These are phyloP conservation scores for Diploptera punctata DNA, from an alignment of 2,888 invertebrate genomes.

Conservation along the genomic window DNA sequence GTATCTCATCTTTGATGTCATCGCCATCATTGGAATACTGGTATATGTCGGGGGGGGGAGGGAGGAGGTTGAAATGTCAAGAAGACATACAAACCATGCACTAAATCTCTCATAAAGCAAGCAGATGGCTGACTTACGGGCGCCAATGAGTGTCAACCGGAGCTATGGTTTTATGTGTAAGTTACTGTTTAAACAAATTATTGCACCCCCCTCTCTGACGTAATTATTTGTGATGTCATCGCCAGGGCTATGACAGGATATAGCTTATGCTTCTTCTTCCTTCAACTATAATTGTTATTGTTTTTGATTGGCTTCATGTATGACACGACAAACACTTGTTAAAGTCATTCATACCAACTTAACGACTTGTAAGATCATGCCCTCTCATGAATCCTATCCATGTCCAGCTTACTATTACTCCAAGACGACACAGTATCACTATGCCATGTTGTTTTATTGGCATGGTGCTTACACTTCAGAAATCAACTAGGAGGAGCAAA, in stretches of 20 bases:
- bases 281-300: constrained; percentile 1
- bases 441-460: no score
- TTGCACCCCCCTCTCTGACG: constrained; percentile 21
- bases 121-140: constrained; percentile 20
- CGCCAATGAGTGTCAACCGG: constrained; percentile 23
- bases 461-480: no score
- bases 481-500: no score
- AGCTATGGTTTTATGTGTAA: constrained; percentile 17
- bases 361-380: no score
- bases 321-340: background rate
- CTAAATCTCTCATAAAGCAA: background rate
- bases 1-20: background rate
- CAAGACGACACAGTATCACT: no score
- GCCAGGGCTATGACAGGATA: background rate
- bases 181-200: constrained; percentile 28
- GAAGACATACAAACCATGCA: background rate
- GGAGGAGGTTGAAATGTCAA: constrained; percentile 16
- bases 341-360: background rate
- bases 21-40: constrained; percentile 1
- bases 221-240: constrained; percentile 30
- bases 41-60: no score
- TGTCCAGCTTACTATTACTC: no score
- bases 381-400: no score
- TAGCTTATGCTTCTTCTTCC: constrained; percentile 18
- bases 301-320: background rate